Evolutionary conservation across 2,797 vertebrate genomes (phyloP).

Genomic region (Enteromius mattozi): DNA sequence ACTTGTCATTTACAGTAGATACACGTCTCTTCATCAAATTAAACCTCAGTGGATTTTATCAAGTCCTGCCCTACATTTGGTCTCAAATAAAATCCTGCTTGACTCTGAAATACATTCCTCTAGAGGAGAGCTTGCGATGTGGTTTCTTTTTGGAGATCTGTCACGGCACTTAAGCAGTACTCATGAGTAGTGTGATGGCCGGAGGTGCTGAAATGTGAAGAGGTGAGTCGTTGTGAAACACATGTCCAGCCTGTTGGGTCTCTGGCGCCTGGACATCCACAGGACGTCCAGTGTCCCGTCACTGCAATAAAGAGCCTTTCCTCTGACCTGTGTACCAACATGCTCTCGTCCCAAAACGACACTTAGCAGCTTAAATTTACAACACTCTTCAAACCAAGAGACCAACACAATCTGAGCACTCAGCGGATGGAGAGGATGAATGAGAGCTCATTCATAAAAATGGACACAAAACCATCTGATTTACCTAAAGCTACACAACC

Average conservation of each 20-base stretch:
- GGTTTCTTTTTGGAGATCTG: neutral
- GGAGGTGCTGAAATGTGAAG: neutral
- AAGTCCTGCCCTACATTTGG: neutral
- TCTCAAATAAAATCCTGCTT: neutral
- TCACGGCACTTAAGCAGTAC: neutral
- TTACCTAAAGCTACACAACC: conserved; percentile 6
- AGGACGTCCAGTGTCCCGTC: conserved; percentile 17
- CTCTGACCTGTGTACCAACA: conserved; percentile 39
- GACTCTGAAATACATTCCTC: neutral
- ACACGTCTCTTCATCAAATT: neutral
- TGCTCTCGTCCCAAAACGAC: conserved; percentile 22
- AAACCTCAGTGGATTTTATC: neutral
- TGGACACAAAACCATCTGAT: neutral
- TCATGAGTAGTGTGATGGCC: neutral
- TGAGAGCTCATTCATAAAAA: conserved; percentile 11
- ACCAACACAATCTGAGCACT: conserved; percentile 11
- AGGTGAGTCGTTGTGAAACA: conserved; percentile 22
- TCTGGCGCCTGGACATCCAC: conserved; percentile 36
- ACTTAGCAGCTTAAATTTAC: conserved; percentile 29
- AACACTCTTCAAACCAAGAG: neutral
- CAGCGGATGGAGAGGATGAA: neutral
- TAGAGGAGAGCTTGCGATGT: neutral
- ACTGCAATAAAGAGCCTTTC: conserved; percentile 40
- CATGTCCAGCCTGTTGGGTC: conserved; percentile 36
- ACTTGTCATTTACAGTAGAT: neutral